Base-by-base conservation (phyloP, 1,140 invertebrate species). In the Mycetomoellerius zeteki region DNA sequence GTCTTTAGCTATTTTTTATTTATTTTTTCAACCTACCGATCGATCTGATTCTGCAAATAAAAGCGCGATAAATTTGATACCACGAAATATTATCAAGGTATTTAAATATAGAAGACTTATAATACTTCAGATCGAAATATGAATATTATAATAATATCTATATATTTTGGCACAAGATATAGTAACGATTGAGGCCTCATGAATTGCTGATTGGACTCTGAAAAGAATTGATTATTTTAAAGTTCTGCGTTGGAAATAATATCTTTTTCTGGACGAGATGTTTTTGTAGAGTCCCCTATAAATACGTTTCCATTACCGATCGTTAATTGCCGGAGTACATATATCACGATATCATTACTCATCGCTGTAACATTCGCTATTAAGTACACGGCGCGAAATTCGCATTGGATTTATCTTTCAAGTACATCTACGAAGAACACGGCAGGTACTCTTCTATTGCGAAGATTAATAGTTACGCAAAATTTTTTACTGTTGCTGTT, bases 341-440 rank as follows among this genome's bases (percentile, higher is more conserved):
- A 60, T 56, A 71, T 69, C 30, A 24, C n/a, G 47, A 14, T 50
- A 64, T 78, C 19, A 65, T 78, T 80, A 80, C 30, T 81, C 47
- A 54, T 37, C 43, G 43, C 30, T 37, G 58, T 8, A 80, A n/a
- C 62, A 47, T 24, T 52, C 14, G 43, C 12, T n/a, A 67, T 67
- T 67, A 54, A 52, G 10, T 19, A 33, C 47, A 80, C 62, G 50
- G 62, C 43, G 43, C 47, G 27, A 81, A 71, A 81, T 71, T 81
- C 64, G 64, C 64, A 37, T 33, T 24, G n/a, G n/a, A 81, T 43
- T 81, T 81, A 81, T 81, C 77, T 81, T 37, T 81, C 78, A 81
- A 81, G 78, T 81, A 81, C 50, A 81, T 81, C 78, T 71, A 14
- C 27, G 27, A 10, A 19, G 78, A n/a, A 12, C 43, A 19, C n/a